Evolutionary conservation across 2,113 vertebrate species (phyloP), one percentile per base, ranked within the genome.

Genomic region (Albula glossodonta): DNA sequence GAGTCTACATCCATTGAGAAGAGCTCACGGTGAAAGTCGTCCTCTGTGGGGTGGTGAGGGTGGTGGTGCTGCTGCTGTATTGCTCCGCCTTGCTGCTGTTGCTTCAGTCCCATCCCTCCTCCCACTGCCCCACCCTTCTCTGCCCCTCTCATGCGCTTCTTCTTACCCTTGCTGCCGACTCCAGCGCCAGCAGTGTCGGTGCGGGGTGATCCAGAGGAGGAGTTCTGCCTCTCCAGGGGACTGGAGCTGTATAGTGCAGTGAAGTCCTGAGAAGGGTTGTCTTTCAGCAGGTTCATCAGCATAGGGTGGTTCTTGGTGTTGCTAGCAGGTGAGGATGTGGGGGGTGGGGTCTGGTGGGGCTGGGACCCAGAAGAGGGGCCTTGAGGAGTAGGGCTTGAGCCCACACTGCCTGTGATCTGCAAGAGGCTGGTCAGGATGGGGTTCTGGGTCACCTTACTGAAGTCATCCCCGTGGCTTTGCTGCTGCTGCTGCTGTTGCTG

Each of bases 231-330:
- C 92, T 99, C 98, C 81, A 99, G 93, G 50, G 98, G 97, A 92
- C 97, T 99, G 90, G 96, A 97, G 86, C 96, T 96, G 84, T 99
- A 99, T 19, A 99, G 92, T 3, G 96, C 91, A 53, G 97, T 97
- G 91, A 99, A 99, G 94, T 99, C 98, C 91, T 99, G 97, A 86
- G 97, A 95, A 84, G 98, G 97, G 93, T 99, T 99, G 94, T 99
- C 98, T 91, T 99, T 99, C 88, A 99, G 96, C 86, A 99, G 94
- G 92, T 99, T 99, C 98, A 99, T 99, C 90, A 99, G 94, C 98
- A 99, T 99, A 90, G 98, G 98, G 93, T 99, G 98, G 92, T 99
- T 99, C 94, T 99, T 99, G 91, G 98, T 99, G 95, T 99, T 99
- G 96, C 97, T 96, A 87, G 98, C 98, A 84, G 98, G 98, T 77